These are phyloP conservation scores for Sciurus carolinensis DNA, from an alignment of 2,797 vertebrate species.

Conservation along the genomic window DNA sequence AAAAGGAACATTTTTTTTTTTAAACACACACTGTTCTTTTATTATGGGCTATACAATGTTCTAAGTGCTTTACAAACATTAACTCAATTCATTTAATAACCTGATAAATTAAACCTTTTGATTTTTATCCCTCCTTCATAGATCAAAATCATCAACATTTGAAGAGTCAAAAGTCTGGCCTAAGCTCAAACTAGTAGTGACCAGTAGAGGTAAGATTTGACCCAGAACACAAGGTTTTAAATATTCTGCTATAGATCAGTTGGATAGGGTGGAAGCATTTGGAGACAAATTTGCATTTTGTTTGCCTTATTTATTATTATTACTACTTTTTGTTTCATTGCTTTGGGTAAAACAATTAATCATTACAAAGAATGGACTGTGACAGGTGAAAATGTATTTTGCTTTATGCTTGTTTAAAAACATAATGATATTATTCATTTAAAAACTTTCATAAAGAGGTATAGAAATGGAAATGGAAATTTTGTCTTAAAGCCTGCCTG, in stretches of 20 bases:
- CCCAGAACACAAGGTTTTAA: not conserved
- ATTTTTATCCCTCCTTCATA: not conserved
- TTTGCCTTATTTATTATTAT: not conserved
- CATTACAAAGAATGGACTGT: not conserved
- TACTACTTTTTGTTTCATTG: not conserved
- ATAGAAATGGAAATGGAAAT: too few relatives aligned
- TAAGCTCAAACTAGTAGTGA: not conserved
- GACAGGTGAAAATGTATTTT: slow-evolving; percentile 6
- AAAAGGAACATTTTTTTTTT: not conserved
- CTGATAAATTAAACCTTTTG: not conserved
- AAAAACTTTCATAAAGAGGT: not conserved
- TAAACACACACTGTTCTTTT: not conserved
- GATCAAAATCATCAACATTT: not conserved
- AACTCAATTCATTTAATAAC: not conserved
- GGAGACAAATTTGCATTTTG: not conserved
- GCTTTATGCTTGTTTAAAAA: not conserved
- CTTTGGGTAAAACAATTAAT: slow-evolving; percentile 23
- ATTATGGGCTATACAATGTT: not conserved
- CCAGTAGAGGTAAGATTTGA: not conserved
- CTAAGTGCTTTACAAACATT: not conserved
- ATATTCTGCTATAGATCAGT: not conserved
- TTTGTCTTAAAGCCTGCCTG: too few relatives aligned
- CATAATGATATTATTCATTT: not conserved
- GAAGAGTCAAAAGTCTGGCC: not conserved
- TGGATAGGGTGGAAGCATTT: not conserved